Evolutionary conservation across 2,797 vertebrate genomes (phyloP).

Genomic region (Siniperca obscura): DNA sequence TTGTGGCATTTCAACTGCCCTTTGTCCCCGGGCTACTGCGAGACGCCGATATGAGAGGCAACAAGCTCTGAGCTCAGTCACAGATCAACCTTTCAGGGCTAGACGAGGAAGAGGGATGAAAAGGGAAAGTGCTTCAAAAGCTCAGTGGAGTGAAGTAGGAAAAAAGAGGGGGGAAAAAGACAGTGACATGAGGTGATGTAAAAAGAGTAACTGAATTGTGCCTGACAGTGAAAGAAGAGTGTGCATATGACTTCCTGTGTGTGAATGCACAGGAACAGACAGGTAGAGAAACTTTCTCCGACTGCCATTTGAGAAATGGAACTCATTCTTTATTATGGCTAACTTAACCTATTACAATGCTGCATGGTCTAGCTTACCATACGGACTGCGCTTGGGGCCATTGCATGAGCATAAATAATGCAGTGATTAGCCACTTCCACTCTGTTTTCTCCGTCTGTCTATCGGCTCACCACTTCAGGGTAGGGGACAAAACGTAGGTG

Average conservation of each 20-base stretch:
- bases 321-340: slow-evolving; percentile 15
- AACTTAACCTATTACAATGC: slow-evolving; percentile 23
- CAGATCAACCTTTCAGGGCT: slow-evolving; percentile 67
- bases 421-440: slow-evolving; percentile 64
- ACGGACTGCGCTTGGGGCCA: slow-evolving; percentile 61
- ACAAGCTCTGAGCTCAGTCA: slow-evolving; percentile 58
- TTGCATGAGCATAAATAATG: slow-evolving; percentile 72
- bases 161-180: background rate
- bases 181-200: slow-evolving; percentile 54
- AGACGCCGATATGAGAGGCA: slow-evolving; percentile 72
- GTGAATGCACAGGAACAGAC: slow-evolving; percentile 18
- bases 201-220: slow-evolving; percentile 35
- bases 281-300: slow-evolving; percentile 5
- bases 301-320: slow-evolving; percentile 14
- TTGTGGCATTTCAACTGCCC: slow-evolving; percentile 72
- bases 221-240: slow-evolving; percentile 29
- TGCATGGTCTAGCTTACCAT: slow-evolving; percentile 37
- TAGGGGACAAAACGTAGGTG: slow-evolving; percentile 19
- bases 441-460: slow-evolving; percentile 47
- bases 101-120: slow-evolving; percentile 43
- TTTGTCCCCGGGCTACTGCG: slow-evolving; percentile 73
- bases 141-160: slow-evolving; percentile 49
- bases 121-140: slow-evolving; percentile 64
- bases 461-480: slow-evolving; percentile 57
- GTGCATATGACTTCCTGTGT: slow-evolving; percentile 24